Evolutionary conservation across 2,888 invertebrate species (phyloP), one percentile per base, ranked within the genome.

Genomic region (Eurois occulta): DNA sequence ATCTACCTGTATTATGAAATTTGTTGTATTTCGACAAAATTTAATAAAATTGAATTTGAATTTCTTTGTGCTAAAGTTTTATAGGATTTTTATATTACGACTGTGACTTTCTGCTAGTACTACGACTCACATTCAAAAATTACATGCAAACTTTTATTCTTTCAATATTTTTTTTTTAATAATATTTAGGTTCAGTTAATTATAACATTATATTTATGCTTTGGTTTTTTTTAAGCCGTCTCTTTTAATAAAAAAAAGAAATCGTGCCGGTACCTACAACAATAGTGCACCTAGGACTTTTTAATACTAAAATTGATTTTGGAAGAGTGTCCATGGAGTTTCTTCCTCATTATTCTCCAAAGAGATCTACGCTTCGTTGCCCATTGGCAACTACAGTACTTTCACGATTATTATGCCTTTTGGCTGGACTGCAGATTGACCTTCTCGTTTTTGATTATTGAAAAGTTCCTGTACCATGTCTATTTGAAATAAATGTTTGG

Each of bases 31-130:
- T 3, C 1, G 1, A n/a, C 2, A 18, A 16, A 58, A 75, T 41
- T 24, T 10, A 64, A 75, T 60, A 32, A 24, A 58, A 79, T 58
- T 64, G 16, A 18, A 43, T 38, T 71, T 41, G 24, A 35, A 16
- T 72, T 71, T 21, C 52, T 55, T 75, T 75, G 18, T 74, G 24
- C 2, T 48, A 52, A 71, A 80, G 64, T 82, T 85, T 46, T 28
- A 60, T 35, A n/a, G 32, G 24, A 7, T 60, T 46, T 60, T 80
- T 60, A 38, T 46, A 52, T 38, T 52, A 35, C 43, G 6, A 28
- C n/a, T 55, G n/a, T 35, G 52, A 70, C 43, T 80, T 66, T 43
- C 2, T 28, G 16, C 0, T 69, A 18, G 41, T 46, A 46, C 2
- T 35, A n/a, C 16, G 6, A 16, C 35, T 41, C 4, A 38, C n/a